Evolutionary conservation across 2,888 invertebrate genomes (phyloP), one percentile per base, ranked within the genome.

Genomic region (Lissonota sp.): DNA sequence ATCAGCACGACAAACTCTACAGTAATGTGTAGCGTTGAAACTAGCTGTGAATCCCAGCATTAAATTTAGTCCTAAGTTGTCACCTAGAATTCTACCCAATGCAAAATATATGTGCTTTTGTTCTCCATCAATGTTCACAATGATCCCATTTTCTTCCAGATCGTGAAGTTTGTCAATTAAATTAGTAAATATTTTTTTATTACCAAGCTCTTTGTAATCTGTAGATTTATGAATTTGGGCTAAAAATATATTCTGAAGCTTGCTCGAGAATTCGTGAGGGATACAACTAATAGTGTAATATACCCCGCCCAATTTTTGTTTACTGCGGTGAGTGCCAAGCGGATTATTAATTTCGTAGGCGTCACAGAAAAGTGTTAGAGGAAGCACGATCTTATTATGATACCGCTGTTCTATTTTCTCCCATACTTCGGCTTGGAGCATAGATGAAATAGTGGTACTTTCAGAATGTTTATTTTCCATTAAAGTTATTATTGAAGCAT

Each of bases 121-220:
- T 46, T 40, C 63, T 39, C 67, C 63, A 49, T 75, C 46, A 8
- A 75, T 66, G 53, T 76, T 74, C 60, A 87, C 80, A 12, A 42
- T 49, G 49, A 85, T 83, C 64, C 85, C 88, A 66, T 69, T 67
- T 67, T 76, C 79, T 85, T n/a, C 86, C 12, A 89, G 76, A 80
- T 75, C 80, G 67, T 76, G 83, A 39, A 87, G 71, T 80, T 86
- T 85, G 49, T 81, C 58, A 40, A 87, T 84, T 6, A 90, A 72
- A 46, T 80, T 80, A 10, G 81, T 39, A 79, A 89, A 86, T 16
- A 84, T 83, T 69, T 80, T 64, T 55, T 79, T 73, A 83, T 87
- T 88, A n/a, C 85, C 85, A 74, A 83, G 86, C 39, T 71, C 80
- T 74, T 84, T 85, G 62, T 86, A 75, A 82, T 88, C 88, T 55